A percentile compares a stretch with the other conserved stretches of the same genome.
These are phyloP conservation scores for Apamea epomidion DNA, from an alignment of 2,888 invertebrate genomes.

Conservation along the genomic window DNA sequence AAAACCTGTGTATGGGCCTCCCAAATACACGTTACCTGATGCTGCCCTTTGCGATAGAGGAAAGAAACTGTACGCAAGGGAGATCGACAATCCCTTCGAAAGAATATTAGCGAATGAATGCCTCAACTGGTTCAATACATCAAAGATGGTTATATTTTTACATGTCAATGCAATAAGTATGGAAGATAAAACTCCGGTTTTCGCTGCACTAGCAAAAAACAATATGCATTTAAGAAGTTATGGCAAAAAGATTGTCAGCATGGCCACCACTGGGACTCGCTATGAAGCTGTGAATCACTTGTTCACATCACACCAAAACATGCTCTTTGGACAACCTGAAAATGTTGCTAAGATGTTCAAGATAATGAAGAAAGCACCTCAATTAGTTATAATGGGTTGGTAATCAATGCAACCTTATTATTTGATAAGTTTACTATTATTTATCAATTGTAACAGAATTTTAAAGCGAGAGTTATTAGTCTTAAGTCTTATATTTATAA, in stretches of 20 bases:
- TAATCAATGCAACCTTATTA: constrained; percentile 32
- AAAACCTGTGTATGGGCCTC: constrained; percentile 90
- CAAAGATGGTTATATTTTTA: constrained; percentile 93
- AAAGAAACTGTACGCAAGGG: constrained; percentile 67
- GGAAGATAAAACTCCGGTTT: constrained; percentile 92
- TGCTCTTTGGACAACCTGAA: constrained; percentile 93
- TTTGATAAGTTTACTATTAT: neutral
- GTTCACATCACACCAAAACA: constrained; percentile 91
- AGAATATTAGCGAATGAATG: constrained; percentile 93
- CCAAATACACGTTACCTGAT: constrained; percentile 85
- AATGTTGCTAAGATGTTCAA: constrained; percentile 91
- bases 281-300: constrained; percentile 92
- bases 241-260: constrained; percentile 91
- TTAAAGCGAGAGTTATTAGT: neutral
- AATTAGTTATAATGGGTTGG: constrained; percentile 93
- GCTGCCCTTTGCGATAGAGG: constrained; percentile 89
- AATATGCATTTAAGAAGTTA: constrained; percentile 93
- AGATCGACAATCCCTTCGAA: constrained; percentile 93
- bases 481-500: neutral
- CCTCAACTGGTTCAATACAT: constrained; percentile 92
- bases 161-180: constrained; percentile 93
- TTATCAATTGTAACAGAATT: neutral
- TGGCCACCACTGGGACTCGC: constrained; percentile 92
- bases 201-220: constrained; percentile 91
- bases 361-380: constrained; percentile 93